Evolutionary conservation across 2,888 invertebrate genomes (phyloP), one percentile per base, ranked within the genome.

Genomic region (Callyntrura guangdongensis): DNA sequence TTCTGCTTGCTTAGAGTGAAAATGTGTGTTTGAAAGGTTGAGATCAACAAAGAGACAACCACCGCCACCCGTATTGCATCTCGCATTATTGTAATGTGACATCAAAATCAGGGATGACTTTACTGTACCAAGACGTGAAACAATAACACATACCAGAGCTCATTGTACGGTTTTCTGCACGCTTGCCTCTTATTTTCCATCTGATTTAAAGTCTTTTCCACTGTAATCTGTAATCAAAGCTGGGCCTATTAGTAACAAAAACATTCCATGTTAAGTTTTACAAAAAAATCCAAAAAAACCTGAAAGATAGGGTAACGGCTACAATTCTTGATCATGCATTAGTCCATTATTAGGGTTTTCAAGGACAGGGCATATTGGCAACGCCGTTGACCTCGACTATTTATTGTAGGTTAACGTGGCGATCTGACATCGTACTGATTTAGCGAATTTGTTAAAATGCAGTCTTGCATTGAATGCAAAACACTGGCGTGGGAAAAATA

Each of bases 61-160:
- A 86, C 77, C n/a, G 36, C 36, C 56, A 85, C 36, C 85, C 84
- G 45, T 59, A 56, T 59, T 27, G 59, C 45, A 36, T 56, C 79
- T 59, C 56, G 11, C 17, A 20, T 36, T 36, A n/a, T 53, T 59
- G 17, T 56, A n/a, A 27, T 17, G 9, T 47, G 22, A 20, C 25
- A 56, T 79, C 82, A 56, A 47, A 82, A 61, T 82, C 82, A 64
- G 22, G n/a, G 22, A 82, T 79, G 79, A 79, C 77, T 77, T 77
- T 36, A 2, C 25, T 53, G n/a, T 56, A 56, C 27, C 56, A 17
- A 79, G 14, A 25, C 56, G 25, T 79, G 79, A 22, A 56, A 59
- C n/a, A 27, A 27, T 27, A n/a, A 79, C 59, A 53, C 59, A 59
- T 22, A 49, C 79, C 2, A 79, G 79, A 12, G 79, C n/a, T n/a